A percentile compares a stretch with the other conserved stretches of the same genome.
These are phyloP conservation scores for Myiotriccus ornatus DNA, from an alignment of 2,797 vertebrate genomes.

Conservation along the genomic window DNA sequence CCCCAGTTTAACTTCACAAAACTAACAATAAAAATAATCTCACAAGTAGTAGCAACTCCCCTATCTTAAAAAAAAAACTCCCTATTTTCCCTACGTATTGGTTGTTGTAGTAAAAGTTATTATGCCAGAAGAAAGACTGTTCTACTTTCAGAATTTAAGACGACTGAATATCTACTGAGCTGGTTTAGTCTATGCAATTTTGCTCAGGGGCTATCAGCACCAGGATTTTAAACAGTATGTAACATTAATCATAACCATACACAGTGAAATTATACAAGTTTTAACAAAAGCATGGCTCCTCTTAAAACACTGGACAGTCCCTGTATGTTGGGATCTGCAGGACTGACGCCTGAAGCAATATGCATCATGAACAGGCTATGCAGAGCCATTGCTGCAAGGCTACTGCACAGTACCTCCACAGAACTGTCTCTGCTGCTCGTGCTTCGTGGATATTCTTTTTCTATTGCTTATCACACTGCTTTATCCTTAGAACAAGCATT, in stretches of 20 bases:
- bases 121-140: neutral
- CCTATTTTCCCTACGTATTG: neutral
- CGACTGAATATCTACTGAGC: neutral
- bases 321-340: neutral
- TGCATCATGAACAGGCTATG: neutral
- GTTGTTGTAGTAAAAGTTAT: conserved; percentile 8
- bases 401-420: neutral
- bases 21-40: neutral
- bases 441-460: neutral
- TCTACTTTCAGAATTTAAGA: neutral
- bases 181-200: neutral
- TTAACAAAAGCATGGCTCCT: neutral
- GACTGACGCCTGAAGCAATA: neutral
- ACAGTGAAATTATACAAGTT: neutral
- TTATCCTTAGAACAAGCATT: neutral
- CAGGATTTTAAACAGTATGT: conserved; percentile 48
- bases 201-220: conserved; percentile 3
- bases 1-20: conserved; percentile 13
- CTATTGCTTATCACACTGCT: neutral
- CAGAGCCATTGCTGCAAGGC: neutral
- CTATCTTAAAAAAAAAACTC: neutral
- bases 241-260: neutral
- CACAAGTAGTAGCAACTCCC: conserved; percentile 9
- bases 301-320: neutral
- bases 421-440: neutral